A percentile compares a stretch with the other conserved stretches of the same genome.
phyloP scores from a whole-genome alignment of 2,797 vertebrate species.

The Protosalanx chinensis region DNA sequence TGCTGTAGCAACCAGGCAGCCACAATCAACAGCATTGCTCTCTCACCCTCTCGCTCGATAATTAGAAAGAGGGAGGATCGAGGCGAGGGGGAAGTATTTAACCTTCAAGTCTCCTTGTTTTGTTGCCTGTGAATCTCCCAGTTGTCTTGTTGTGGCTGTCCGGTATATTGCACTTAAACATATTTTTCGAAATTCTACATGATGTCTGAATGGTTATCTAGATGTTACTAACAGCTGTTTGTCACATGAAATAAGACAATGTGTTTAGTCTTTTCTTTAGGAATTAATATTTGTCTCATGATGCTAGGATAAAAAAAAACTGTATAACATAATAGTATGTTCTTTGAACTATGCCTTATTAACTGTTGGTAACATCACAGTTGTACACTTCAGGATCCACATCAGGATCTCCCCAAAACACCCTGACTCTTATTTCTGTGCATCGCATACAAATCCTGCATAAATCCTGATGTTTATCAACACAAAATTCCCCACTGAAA shows the following conservation, averaged over 20 bases:
- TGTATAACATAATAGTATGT: neutral
- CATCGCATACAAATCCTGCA: neutral
- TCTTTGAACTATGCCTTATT: neutral
- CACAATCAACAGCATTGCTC: constrained; percentile 49
- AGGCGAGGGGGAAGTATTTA: constrained; percentile 48
- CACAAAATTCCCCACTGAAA: constrained; percentile 8
- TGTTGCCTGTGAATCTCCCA: constrained; percentile 43
- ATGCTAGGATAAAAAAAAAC: neutral
- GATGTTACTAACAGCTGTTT: neutral
- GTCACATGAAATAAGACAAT: neutral
- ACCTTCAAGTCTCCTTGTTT: constrained; percentile 61
- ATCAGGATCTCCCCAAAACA: constrained; percentile 1
- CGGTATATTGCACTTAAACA: constrained; percentile 7
- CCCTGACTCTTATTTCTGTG: neutral
- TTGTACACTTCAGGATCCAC: neutral
- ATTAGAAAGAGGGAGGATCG: constrained; percentile 57
- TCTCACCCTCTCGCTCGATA: constrained; percentile 51
- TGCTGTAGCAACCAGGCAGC: constrained; percentile 58
- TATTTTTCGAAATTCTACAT: neutral
- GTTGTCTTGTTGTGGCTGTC: constrained; percentile 30
- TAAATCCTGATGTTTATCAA: constrained; percentile 12
- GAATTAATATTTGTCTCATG: neutral
- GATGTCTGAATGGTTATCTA: neutral
- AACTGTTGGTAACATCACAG: neutral
- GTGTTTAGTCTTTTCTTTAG: neutral